These are phyloP conservation scores for Drosophila tsacasi DNA, from an alignment of 1,140 invertebrate genomes.

Conservation along the genomic window DNA sequence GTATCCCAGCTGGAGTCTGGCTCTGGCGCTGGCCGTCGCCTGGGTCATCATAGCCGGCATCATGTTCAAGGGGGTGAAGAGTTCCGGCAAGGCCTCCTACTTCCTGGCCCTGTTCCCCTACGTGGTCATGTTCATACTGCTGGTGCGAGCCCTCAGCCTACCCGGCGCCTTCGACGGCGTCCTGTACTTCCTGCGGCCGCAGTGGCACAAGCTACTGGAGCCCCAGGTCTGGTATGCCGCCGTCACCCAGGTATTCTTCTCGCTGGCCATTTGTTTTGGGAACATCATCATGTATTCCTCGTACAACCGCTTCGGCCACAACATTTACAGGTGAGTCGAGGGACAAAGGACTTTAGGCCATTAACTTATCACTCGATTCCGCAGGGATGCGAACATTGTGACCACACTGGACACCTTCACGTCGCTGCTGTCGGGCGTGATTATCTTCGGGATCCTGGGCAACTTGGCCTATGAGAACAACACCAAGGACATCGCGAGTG, in stretches of 20 bases:
- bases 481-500: constrained; percentile 84
- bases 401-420: constrained; percentile 93
- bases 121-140: constrained; percentile 90
- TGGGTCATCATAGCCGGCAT: constrained; percentile 93
- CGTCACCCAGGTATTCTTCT: constrained; percentile 87
- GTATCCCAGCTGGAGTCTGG: constrained; percentile 90
- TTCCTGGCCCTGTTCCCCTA: constrained; percentile 95
- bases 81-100: constrained; percentile 92
- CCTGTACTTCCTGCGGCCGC: constrained; percentile 91
- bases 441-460: constrained; percentile 94
- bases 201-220: constrained; percentile 90
- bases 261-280: constrained; percentile 93
- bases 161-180: constrained; percentile 92
- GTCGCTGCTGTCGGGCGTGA: constrained; percentile 93
- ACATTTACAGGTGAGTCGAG: constrained; percentile 89
- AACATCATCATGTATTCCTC: constrained; percentile 93
- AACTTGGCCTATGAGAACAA: constrained; percentile 89
- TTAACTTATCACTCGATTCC: constrained; percentile 85
- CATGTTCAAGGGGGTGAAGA: constrained; percentile 91
- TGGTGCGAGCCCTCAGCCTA: constrained; percentile 90
- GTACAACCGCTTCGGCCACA: constrained; percentile 93
- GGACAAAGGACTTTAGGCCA: background rate
- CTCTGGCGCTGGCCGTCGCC: constrained; percentile 90
- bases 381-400: constrained; percentile 91
- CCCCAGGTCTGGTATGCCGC: constrained; percentile 93